A percentile compares a stretch with the other conserved stretches of the same genome.
These are phyloP conservation scores for Argopecten irradians DNA, from an alignment of 1,140 invertebrate genomes.

Conservation along the genomic window DNA sequence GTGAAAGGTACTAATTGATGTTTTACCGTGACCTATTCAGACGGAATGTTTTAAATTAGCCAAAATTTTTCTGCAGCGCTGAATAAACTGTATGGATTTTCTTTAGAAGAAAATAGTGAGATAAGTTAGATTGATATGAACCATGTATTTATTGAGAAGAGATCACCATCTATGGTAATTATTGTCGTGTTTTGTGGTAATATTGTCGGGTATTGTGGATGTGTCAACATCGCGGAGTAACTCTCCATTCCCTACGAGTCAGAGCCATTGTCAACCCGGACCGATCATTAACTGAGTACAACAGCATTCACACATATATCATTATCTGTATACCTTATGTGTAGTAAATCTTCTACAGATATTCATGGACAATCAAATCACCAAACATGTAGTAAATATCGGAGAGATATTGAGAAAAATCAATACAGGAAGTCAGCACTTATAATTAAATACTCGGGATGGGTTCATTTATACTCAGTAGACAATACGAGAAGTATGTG, in stretches of 20 bases:
- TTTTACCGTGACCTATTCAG: neutral
- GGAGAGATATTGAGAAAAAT: too few species aligned
- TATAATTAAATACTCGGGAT: neutral
- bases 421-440: neutral
- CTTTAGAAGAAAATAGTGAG: constrained; percentile 10
- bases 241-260: neutral
- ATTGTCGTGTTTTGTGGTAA: neutral
- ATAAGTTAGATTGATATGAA: constrained; percentile 19
- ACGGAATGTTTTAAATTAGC: neutral
- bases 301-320: neutral
- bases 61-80: neutral
- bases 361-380: neutral
- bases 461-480: neutral
- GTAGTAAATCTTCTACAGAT: neutral
- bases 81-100: constrained; percentile 18
- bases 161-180: constrained; percentile 10
- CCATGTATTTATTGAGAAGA: neutral
- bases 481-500: neutral
- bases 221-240: neutral
- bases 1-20: constrained; percentile 11
- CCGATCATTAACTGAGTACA: neutral
- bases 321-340: neutral
- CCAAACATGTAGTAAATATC: too few species aligned
- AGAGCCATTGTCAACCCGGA: neutral
- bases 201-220: constrained; percentile 1